These are phyloP conservation scores for Plutella xylostella DNA, from an alignment of 2,888 invertebrate species.

Conservation along the genomic window DNA sequence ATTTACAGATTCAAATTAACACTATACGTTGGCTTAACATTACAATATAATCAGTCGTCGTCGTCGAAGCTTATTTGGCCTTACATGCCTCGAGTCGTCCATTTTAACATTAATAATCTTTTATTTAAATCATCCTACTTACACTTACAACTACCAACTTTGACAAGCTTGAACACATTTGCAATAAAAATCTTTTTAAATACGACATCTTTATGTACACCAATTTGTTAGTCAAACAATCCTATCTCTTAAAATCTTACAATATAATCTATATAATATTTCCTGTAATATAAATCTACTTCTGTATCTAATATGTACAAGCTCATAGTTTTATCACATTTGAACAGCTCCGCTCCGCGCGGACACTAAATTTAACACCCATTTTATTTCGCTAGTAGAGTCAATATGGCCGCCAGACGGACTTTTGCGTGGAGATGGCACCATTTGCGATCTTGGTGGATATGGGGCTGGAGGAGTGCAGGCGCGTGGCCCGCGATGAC, in stretches of 20 bases:
- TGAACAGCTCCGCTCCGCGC: constrained; percentile 36
- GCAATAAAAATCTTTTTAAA: constrained; percentile 44
- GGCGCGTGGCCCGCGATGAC: constrained; percentile 60
- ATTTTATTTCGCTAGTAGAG: constrained; percentile 30
- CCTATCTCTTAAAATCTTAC: no score
- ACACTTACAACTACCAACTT: constrained; percentile 16
- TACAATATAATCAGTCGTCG: constrained; percentile 53
- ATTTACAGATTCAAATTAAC: no score
- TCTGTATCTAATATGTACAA: constrained; percentile 47
- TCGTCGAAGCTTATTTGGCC: neutral
- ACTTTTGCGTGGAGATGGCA: constrained; percentile 70
- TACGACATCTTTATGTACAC: constrained; percentile 23
- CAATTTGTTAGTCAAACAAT: constrained; percentile 6
- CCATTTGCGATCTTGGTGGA: constrained; percentile 71
- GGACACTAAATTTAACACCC: constrained; percentile 29
- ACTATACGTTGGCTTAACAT: no score
- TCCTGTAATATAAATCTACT: constrained; percentile 27
- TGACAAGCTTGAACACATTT: constrained; percentile 54
- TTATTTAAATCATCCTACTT: neutral
- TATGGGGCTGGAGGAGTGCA: constrained; percentile 56
- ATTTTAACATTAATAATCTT: neutral
- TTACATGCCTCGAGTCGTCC: neutral
- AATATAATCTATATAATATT: constrained; percentile 40
- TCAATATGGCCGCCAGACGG: constrained; percentile 82
- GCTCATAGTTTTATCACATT: constrained; percentile 67